These are phyloP conservation scores for Peromyscus nudipes DNA, from an alignment of 2,797 vertebrate genomes.

Conservation along the genomic window DNA sequence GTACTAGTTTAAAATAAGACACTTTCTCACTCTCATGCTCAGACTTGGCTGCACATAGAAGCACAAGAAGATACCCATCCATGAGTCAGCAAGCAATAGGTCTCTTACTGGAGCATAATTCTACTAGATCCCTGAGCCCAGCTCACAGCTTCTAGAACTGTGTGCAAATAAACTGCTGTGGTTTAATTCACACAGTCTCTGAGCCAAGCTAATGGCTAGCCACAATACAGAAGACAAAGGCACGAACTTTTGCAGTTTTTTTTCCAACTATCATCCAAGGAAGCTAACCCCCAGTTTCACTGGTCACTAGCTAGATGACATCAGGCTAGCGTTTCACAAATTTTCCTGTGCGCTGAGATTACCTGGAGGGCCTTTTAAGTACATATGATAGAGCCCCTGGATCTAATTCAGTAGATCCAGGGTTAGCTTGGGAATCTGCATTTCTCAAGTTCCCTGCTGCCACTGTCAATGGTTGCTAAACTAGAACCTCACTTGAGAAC, in stretches of 20 bases:
- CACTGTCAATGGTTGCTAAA: fast-evolving
- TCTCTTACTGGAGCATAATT: fast-evolving
- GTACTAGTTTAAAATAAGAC: neutral
- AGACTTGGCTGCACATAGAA: neutral
- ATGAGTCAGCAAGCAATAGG: neutral
- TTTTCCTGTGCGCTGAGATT: neutral
- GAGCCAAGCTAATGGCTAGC: neutral
- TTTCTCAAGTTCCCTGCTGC: neutral
- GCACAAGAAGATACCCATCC: neutral
- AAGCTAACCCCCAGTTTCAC: neutral
- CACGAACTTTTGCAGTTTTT: neutral
- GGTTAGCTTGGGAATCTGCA: neutral
- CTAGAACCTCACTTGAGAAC: neutral
- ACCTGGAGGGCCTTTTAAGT: neutral
- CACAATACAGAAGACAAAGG: neutral
- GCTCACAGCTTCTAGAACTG: neutral
- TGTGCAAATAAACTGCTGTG: constrained; percentile 17
- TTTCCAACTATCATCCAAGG: neutral
- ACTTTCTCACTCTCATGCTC: neutral
- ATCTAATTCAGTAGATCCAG: neutral
- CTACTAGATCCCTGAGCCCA: neutral
- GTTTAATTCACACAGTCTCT: neutral
- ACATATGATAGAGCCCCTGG: neutral
- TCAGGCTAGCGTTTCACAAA: neutral
- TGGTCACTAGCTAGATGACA: neutral